A percentile compares a stretch with the other conserved stretches of the same genome.
phyloP scores from a whole-genome alignment of 2,113 vertebrate species.

The Strix uralensis region DNA sequence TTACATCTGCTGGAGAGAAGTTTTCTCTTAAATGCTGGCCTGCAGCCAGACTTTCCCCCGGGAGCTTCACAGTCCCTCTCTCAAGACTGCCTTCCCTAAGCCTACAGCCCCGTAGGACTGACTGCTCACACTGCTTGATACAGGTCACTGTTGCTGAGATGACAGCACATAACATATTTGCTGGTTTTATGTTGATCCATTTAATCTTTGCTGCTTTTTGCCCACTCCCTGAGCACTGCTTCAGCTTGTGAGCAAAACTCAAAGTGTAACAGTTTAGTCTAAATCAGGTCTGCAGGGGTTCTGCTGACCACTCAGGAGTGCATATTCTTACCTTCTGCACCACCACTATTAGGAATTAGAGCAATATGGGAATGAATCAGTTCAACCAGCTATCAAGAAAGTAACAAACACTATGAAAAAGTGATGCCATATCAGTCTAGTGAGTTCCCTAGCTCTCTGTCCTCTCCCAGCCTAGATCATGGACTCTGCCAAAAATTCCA shows the following conservation, averaged over 20 bases:
- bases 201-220: not conserved
- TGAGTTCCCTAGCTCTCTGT: not conserved
- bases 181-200: not conserved
- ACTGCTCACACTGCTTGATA: not conserved
- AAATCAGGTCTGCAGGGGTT: not conserved
- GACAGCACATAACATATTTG: not conserved
- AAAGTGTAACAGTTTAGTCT: not conserved
- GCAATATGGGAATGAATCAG: not conserved
- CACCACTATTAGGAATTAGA: not conserved
- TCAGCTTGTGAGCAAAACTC: not conserved
- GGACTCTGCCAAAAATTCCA: not conserved
- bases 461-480: not conserved
- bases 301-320: not conserved
- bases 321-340: not conserved
- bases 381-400: not conserved
- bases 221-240: not conserved
- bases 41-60: not conserved
- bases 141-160: not conserved
- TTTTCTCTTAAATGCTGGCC: not conserved
- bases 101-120: accelerated
- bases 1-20: not conserved
- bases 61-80: not conserved
- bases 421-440: not conserved
- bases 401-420: not conserved
- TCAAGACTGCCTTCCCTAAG: not conserved